Percentiles rank a stretch among this genome's conserved stretches.
phyloP scores from a whole-genome alignment of 2,888 invertebrate genomes.

The Marronus borbonicus region DNA sequence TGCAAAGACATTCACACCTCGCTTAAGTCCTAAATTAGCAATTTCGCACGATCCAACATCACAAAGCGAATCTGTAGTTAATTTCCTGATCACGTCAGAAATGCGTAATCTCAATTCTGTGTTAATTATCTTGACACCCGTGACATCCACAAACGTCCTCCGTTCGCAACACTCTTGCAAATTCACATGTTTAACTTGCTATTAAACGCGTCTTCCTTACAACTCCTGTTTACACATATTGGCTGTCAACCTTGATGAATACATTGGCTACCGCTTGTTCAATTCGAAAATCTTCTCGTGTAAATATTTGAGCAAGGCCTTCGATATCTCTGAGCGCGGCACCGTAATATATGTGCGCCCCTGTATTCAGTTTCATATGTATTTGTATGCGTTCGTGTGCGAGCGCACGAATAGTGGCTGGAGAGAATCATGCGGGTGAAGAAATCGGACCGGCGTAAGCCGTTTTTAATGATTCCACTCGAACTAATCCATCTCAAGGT shows the following conservation, averaged over 20 bases:
- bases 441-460: constrained; percentile 50
- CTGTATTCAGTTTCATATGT: constrained; percentile 1
- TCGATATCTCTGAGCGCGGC: constrained; percentile 28
- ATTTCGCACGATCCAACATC: too few species aligned
- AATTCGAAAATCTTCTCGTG: constrained; percentile 40
- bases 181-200: constrained; percentile 5
- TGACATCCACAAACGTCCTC: neutral
- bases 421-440: constrained; percentile 41
- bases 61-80: neutral
- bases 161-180: neutral
- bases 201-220: constrained; percentile 23
- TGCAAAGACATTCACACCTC: too few species aligned
- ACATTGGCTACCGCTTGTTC: constrained; percentile 35
- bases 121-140: constrained; percentile 3
- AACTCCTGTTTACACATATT: constrained; percentile 35
- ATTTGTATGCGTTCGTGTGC: neutral
- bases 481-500: constrained; percentile 51
- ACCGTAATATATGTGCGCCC: neutral
- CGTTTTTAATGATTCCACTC: constrained; percentile 51
- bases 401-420: neutral
- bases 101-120: neutral
- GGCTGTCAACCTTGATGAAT: constrained; percentile 34
- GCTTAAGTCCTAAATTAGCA: too few species aligned
- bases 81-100: neutral
- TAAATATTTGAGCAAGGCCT: constrained; percentile 35